phyloP scores from a whole-genome alignment of 2,888 invertebrate genomes.

The Micoletzkya japonica region DNA sequence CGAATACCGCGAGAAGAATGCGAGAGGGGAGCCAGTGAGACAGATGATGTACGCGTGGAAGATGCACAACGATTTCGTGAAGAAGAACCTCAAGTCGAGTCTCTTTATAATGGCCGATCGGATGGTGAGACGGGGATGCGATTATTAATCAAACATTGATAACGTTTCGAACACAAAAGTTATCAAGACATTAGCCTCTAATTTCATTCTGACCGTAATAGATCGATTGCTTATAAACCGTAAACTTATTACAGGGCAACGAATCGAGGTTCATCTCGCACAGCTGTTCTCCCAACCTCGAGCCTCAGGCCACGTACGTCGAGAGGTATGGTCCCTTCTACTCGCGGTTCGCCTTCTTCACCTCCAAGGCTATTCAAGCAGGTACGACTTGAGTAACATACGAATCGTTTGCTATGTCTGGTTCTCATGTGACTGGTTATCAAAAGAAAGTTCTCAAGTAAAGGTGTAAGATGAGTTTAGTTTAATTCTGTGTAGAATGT shows the following conservation, averaged over 20 bases:
- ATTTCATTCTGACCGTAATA: no score
- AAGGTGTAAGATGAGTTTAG: neutral
- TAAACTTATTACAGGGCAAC: constrained; percentile 25
- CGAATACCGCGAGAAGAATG: no score
- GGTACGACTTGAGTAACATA: neutral
- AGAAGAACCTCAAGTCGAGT: no score
- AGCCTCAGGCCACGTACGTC: neutral
- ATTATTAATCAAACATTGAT: no score
- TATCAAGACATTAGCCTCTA: no score
- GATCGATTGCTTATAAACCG: no score
- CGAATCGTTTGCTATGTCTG: neutral
- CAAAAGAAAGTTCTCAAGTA: neutral
- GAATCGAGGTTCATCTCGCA: constrained; percentile 22
- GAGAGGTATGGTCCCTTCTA: neutral
- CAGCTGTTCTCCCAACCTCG: constrained; percentile 14
- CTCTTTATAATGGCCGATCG: no score
- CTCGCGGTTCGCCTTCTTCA: constrained; percentile 2
- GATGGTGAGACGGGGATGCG: no score
- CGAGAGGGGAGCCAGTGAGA: no score
- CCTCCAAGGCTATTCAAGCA: neutral
- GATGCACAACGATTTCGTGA: no score
- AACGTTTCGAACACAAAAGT: no score
- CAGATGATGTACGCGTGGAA: no score
- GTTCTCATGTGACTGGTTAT: neutral
- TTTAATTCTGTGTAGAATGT: neutral